Conservation (phyloP, 2,113 vertebrate genomes). For the Trachemys scripta region DNA sequence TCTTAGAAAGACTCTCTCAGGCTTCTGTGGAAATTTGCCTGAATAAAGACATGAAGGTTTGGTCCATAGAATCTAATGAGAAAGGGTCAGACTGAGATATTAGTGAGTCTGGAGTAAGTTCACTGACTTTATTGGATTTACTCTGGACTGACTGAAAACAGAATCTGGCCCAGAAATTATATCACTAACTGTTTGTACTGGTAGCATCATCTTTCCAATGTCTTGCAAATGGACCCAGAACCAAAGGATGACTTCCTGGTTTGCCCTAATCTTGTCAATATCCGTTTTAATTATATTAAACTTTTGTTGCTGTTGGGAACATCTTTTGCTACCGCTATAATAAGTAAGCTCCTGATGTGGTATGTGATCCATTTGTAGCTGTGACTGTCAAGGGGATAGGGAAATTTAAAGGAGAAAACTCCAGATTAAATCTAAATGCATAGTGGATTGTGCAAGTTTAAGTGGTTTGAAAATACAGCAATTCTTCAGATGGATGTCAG, state of each 20-base stretch:
- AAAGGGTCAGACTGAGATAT: background rate
- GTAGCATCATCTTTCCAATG: background rate
- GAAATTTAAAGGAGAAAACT: background rate
- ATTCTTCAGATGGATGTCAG: background rate
- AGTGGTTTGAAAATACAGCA: constrained; percentile 27
- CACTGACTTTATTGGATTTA: background rate
- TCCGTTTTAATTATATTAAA: background rate
- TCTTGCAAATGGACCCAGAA: background rate
- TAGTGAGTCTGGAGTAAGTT: background rate
- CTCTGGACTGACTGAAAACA: background rate
- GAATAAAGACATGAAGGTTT: background rate
- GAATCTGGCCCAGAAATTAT: background rate
- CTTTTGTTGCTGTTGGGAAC: background rate
- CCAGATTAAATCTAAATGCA: background rate
- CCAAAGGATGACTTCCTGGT: background rate
- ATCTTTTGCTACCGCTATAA: background rate
- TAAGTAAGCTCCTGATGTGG: background rate
- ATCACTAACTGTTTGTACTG: background rate
- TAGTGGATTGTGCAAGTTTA: background rate
- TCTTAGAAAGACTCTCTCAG: background rate
- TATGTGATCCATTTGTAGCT: background rate
- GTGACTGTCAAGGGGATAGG: background rate
- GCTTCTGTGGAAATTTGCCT: background rate
- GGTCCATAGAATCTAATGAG: background rate
- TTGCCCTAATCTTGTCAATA: background rate